Percentiles rank a stretch among this genome's conserved stretches.
These are phyloP conservation scores for Psittacara wagleri DNA, from an alignment of 2,113 vertebrate genomes.

Conservation along the genomic window DNA sequence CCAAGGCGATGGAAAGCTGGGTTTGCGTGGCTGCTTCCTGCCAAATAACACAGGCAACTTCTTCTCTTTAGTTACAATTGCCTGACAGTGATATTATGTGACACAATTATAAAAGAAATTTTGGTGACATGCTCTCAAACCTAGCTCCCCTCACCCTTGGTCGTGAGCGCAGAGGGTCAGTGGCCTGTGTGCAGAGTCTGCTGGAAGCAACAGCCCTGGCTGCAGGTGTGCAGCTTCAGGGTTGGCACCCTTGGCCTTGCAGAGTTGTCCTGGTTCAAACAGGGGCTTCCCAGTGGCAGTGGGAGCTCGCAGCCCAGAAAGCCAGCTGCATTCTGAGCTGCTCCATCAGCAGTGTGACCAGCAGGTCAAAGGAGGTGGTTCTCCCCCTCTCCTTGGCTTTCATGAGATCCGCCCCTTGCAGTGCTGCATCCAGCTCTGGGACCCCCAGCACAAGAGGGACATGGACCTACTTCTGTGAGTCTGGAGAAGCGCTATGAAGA, in stretches of 20 bases:
- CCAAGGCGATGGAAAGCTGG: accelerated
- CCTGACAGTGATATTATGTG: not conserved
- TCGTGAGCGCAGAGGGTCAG: too few relatives aligned
- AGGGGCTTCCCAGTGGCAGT: not conserved
- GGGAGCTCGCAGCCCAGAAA: not conserved
- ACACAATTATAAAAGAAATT: not conserved
- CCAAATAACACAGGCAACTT: too few relatives aligned
- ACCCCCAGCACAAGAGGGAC: not conserved
- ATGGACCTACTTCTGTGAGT: not conserved
- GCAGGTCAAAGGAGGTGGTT: not conserved
- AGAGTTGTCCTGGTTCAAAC: accelerated
- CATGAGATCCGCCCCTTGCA: not conserved
- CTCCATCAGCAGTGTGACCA: not conserved
- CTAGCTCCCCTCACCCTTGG: accelerated
- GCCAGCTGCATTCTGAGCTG: not conserved
- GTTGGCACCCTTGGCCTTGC: not conserved
- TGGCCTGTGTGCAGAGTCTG: not conserved
- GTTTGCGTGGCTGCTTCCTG: accelerated
- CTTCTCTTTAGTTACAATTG: too few relatives aligned
- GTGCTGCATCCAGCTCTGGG: not conserved
- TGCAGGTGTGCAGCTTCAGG: not conserved
- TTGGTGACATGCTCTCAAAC: not conserved
- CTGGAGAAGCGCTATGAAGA: not conserved
- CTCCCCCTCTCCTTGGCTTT: not conserved
- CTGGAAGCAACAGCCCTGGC: not conserved